Evolutionary conservation across 2,888 invertebrate species (phyloP), one percentile per base, ranked within the genome.

Genomic region (Mesorhabditis sp.): DNA sequence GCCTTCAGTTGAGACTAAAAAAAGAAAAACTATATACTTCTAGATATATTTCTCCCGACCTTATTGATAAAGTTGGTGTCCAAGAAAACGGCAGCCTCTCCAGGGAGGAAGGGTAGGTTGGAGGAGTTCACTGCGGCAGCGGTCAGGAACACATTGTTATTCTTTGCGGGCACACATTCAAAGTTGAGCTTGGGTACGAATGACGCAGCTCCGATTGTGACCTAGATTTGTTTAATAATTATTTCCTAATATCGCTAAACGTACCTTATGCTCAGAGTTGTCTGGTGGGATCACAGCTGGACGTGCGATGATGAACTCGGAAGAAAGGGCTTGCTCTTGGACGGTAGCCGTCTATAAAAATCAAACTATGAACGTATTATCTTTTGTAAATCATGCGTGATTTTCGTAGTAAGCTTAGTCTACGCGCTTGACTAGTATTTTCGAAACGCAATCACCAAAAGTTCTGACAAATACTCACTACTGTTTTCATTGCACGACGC

Each of bases 201-300:
- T 66, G 86, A 85, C 41, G 87, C 76, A 43, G 86, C 80, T 61
- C 85, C 87, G 58, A 87, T 85, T 2, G 86, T 83, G 3, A 83
- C 82, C 73, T 78, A 43, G 61, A 71, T 50, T 41, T 28, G 63
- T 44, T 7, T 15, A 1, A 10, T 44, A 66, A n/a, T 44, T 43
- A 44, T 15, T 41, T 63, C 3, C 4, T 63, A 7, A 28, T 63
- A 15, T 13, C 66, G 43, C 13, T 43, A 10, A 1, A 28, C 61
- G 41, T 43, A 82, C 80, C 70, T 83, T 87, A 74, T 86, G 86
- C 28, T 78, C 81, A 4, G 78, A 72, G 65, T 79, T 82, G 74
- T 86, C 86, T 62, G 82, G 82, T 5, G 86, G 86, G 67, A 87
- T 85, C 13, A 83, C 82, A 4, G 86, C 79, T 6, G 72, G 76